Conservation (phyloP, 2,797 vertebrate species). For the Lutjanus argentimaculatus region DNA sequence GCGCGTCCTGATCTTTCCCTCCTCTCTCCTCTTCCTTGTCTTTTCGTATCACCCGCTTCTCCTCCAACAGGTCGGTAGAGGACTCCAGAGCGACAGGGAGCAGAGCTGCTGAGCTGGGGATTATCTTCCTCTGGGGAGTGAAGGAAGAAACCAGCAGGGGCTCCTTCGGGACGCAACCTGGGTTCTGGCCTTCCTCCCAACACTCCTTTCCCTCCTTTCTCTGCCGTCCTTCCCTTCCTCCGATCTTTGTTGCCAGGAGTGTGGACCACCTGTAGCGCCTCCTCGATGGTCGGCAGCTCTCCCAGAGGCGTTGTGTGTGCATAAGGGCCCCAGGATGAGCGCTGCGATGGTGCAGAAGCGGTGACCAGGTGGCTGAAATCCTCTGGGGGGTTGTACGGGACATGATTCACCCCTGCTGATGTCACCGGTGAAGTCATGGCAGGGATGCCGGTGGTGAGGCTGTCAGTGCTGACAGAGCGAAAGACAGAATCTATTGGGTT, state of each 20-base stretch:
- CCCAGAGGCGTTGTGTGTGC: conserved; percentile 72
- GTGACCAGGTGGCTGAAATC: conserved; percentile 84
- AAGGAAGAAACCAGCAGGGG: conserved; percentile 93
- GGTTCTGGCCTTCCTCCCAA: conserved; percentile 80
- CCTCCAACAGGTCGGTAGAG: conserved; percentile 72
- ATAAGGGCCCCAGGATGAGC: conserved; percentile 78
- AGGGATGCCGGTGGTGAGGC: conserved; percentile 83
- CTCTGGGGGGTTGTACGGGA: conserved; percentile 75
- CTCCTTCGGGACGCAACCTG: conserved; percentile 91
- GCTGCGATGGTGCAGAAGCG: conserved; percentile 72
- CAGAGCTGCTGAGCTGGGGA: conserved; percentile 82
- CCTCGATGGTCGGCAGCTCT: conserved; percentile 92
- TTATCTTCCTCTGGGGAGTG: conserved; percentile 85
- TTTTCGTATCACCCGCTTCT: conserved; percentile 53
- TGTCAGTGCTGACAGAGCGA: conserved; percentile 92
- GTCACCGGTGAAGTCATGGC: conserved; percentile 64
- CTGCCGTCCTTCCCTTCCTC: conserved; percentile 50
- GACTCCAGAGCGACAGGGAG: conserved; percentile 79
- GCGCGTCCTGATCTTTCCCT: conserved; percentile 54
- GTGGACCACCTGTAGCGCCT: conserved; percentile 89
- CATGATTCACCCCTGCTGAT: conserved; percentile 62
- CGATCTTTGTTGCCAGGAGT: conserved; percentile 64
- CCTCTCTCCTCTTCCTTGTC: conserved; percentile 49
- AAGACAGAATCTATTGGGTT: conserved; percentile 91
- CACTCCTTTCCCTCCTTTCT: conserved; percentile 61